Base-by-base conservation (phyloP, 2,888 invertebrate species). In the Syrista parreyssii region DNA sequence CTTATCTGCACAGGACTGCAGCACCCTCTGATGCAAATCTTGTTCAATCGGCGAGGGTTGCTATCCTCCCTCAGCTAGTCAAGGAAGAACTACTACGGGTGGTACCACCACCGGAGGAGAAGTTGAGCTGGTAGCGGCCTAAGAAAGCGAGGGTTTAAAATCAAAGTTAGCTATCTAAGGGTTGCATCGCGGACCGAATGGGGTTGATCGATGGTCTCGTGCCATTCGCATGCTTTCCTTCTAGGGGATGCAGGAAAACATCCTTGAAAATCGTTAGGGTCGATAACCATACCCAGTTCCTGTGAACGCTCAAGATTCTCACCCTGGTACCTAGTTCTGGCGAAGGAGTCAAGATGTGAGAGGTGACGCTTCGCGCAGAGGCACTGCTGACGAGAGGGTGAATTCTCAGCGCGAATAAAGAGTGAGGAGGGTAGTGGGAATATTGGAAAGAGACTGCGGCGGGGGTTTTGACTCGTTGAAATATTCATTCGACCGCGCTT, bases 1-100 rank as follows among this genome's bases (percentile, higher is more conserved):
- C 83, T 84, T 83, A 83, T 85, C 85, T 82, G 82, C 81, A 82
- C 84, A 82, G 81, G 82, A 78, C 82, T 82, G 81, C 84, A 82
- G 79, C 84, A 80, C 82, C 76, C 75, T 55, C 23, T 0, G 40
- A 55, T 55, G 40, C 40, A 55, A 55, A 55, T 55, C 40, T 23
- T 23, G 9, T 55, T 55, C 40, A 55, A 23, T 55, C 40, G 40
- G 15, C 40, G 23, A 55, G 40, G 40, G 40, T 55, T 23, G 23
- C 40, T 55, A 23, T 23, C 40, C 40, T 23, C 23, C 40, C 40
- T 55, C 23, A 6, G 40, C 23, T 2, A 55, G 40, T 55, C 40
- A 55, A 23, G 40, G 40, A 55, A 55, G 23, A 55, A 9, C 23
- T 23, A 6, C 23, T 23, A 23, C 6, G 40, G 40, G 40, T 55